These are phyloP conservation scores for Patiria pectinifera DNA, from an alignment of 53 echinoderm and acorn worm genomes.

Conservation along the genomic window DNA sequence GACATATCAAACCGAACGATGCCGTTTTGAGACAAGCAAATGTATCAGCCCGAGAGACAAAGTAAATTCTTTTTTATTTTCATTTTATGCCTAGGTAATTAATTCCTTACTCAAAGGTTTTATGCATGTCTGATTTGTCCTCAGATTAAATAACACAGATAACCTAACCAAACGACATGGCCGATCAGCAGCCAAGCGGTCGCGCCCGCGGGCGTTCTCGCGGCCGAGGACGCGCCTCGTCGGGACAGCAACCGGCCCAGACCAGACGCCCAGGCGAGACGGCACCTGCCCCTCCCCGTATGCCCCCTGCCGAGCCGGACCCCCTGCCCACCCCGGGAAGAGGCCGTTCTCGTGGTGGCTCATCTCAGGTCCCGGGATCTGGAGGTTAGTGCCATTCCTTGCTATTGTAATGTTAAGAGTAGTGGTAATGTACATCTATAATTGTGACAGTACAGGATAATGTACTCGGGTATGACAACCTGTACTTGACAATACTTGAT, in stretches of 20 bases:
- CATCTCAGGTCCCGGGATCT: conserved; percentile 79
- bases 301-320: conserved; percentile 68
- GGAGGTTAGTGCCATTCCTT: conserved; percentile 54
- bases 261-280: conserved; percentile 77
- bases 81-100: too few species aligned
- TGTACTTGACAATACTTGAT: too few species aligned
- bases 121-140: not conserved
- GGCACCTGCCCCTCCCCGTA: conserved; percentile 60
- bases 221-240: conserved; percentile 64
- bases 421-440: too few species aligned
- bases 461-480: too few species aligned
- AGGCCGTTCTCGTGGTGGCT: conserved; percentile 85
- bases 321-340: conserved; percentile 84
- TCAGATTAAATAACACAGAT: not conserved
- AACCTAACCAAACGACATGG: conserved; percentile 33
- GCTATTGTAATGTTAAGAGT: too few species aligned
- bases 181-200: conserved; percentile 68
- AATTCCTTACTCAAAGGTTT: not conserved
- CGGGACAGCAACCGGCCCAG: conserved; percentile 31
- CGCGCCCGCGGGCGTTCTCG: conserved; percentile 83
- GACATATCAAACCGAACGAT: too few species aligned
- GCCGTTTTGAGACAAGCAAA: too few species aligned
- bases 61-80: too few species aligned
- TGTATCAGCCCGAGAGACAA: too few species aligned
- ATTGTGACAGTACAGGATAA: too few species aligned